Base-by-base conservation (phyloP, 2,888 invertebrate species). In the Blastobasis lacticolella region DNA sequence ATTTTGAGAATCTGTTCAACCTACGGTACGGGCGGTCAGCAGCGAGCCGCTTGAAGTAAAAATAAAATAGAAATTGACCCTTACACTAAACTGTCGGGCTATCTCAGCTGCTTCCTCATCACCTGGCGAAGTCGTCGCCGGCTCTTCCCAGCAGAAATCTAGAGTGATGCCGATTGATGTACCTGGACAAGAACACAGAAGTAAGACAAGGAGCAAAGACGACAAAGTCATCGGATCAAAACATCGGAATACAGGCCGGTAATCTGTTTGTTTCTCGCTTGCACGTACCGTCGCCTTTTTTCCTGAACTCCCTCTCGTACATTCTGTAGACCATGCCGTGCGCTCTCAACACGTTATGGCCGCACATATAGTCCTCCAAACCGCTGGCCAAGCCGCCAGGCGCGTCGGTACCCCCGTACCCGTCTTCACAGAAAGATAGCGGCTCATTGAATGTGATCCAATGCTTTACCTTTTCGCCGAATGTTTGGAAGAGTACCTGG, bases 401-500 rank as follows among this genome's bases (percentile, higher is more conserved):
- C 0, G 91, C 91, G 10, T 84, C 81, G 5, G 54, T 10, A 0
- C 77, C 86, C 0, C 90, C 90, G 56, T 90, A 91, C 0, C 89
- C 89, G 1, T 67, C 75, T 8, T 72, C 67, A 57, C 90, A 89
- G 63, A 88, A 81, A 0, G 85, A 71, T 0, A 71, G 66, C 0
- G 92, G 92, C 70, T 93, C 93, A 70, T 93, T 93, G 64, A 93
- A 87, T 0, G 93, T 93, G 1, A 91, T 71, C 91, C 93, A 93
- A 42, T 67, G 62, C 41, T 82, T 76, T 0, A 91, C 89, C 50
- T 80, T 73, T 46, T 84, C 72, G 0, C 89, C 90, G 49, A 90
- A 90, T 9, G 77, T 58, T 46, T 76, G 64, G 55, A 90, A 90
- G 0, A 92, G 68, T 0, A 90, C 71, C 75, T 87, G 64, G 3